Conservation (phyloP, 2,888 invertebrate genomes). For the Hoplodrina ambigua region DNA sequence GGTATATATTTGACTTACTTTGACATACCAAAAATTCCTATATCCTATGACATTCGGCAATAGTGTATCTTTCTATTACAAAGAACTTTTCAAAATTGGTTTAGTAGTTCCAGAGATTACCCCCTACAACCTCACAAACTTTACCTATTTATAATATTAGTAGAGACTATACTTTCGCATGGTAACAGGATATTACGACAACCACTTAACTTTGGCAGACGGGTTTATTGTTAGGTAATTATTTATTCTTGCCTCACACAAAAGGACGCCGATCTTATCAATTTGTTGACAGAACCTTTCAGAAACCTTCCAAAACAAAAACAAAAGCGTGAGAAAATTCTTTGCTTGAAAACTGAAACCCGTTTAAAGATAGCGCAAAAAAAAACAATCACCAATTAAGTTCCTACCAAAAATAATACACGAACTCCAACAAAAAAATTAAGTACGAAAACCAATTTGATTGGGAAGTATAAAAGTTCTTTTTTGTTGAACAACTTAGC, state of each 20-base stretch:
- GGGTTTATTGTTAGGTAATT: not conserved
- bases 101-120: too few species aligned
- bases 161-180: too few species aligned
- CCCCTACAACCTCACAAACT: too few species aligned
- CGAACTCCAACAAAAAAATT: constrained; percentile 32
- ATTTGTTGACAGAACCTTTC: not conserved
- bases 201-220: too few species aligned
- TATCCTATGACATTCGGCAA: too few species aligned
- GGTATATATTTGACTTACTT: too few species aligned
- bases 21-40: too few species aligned
- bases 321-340: not conserved
- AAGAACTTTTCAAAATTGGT: too few species aligned
- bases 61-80: too few species aligned
- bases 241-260: not conserved
- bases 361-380: constrained; percentile 6
- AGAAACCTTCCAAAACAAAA: not conserved
- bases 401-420: constrained; percentile 22
- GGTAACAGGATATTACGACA: too few species aligned
- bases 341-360: not conserved
- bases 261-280: not conserved
- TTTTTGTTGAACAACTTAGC: constrained; percentile 58
- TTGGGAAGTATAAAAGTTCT: constrained; percentile 46
- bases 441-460: constrained; percentile 55
- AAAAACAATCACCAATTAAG: constrained; percentile 27
- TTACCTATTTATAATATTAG: too few species aligned